Conservation (phyloP, 2,113 vertebrate genomes). For the Sylvietta virens region DNA sequence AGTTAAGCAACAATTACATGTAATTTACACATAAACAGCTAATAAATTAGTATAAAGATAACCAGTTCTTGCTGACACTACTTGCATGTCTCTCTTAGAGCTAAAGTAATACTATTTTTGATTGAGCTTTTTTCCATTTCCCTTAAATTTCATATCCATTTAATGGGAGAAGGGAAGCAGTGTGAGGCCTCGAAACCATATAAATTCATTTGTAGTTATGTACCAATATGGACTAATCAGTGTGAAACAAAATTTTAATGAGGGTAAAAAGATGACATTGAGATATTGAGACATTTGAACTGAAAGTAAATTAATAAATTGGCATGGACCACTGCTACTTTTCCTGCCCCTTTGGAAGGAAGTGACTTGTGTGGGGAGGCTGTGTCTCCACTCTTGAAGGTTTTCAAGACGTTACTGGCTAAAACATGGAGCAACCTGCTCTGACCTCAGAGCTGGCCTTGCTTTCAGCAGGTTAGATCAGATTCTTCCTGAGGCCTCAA, state of each 20-base stretch:
- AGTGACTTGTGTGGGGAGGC: background rate
- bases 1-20: background rate
- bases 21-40: background rate
- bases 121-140: background rate
- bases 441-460: background rate
- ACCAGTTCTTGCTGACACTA: background rate
- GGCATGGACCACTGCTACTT: background rate
- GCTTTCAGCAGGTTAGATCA: background rate
- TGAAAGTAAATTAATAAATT: background rate
- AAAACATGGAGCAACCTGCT: background rate
- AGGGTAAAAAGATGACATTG: background rate
- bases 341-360: background rate
- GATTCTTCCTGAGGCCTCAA: background rate
- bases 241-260: background rate
- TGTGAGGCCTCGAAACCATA: background rate
- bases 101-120: background rate
- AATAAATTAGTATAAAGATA: background rate
- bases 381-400: background rate
- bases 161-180: background rate
- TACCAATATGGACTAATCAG: background rate
- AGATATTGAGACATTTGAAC: background rate
- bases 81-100: background rate
- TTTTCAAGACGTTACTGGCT: background rate
- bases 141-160: background rate
- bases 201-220: background rate